These are phyloP conservation scores for Cheilosia grossa DNA, from an alignment of 2,888 invertebrate genomes.

Conservation along the genomic window DNA sequence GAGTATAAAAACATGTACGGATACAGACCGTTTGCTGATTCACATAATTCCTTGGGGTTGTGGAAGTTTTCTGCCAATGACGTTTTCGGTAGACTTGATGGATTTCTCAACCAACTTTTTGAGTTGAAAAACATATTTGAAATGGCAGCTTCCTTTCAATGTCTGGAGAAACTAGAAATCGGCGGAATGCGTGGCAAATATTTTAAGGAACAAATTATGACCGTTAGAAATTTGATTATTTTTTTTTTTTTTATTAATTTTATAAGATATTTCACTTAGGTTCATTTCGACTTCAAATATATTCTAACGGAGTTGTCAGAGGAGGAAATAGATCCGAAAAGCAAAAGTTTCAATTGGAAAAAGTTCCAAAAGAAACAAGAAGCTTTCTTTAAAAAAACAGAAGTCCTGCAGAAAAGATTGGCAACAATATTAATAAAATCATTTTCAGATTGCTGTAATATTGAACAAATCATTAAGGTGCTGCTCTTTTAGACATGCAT, in stretches of 20 bases:
- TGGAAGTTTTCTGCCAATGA: slow-evolving; percentile 91
- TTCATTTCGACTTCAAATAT: slow-evolving; percentile 80
- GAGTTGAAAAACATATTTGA: slow-evolving; percentile 89
- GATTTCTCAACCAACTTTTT: slow-evolving; percentile 86
- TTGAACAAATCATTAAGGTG: slow-evolving; percentile 85
- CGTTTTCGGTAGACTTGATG: slow-evolving; percentile 88
- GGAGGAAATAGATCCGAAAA: slow-evolving; percentile 79
- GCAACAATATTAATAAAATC: slow-evolving; percentile 85
- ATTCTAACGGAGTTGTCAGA: slow-evolving; percentile 81
- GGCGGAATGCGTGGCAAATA: slow-evolving; percentile 83
- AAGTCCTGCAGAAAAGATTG: slow-evolving; percentile 84
- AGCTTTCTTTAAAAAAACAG: slow-evolving; percentile 82
- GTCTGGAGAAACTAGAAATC: slow-evolving; percentile 94
- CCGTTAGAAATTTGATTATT: slow-evolving; percentile 75
- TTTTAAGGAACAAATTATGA: slow-evolving; percentile 79
- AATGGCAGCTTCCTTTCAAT: slow-evolving; percentile 91
- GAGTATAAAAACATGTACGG: slow-evolving; percentile 80
- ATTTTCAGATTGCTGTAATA: slow-evolving; percentile 85
- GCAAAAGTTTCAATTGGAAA: slow-evolving; percentile 76
- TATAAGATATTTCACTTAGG: slow-evolving; percentile 73
- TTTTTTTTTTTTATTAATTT: not conserved
- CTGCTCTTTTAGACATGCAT: not conserved
- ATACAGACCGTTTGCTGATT: slow-evolving; percentile 74
- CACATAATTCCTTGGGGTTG: slow-evolving; percentile 72
- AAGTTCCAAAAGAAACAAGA: slow-evolving; percentile 85